Evolutionary conservation across 2,113 vertebrate genomes (phyloP).

Genomic region (Chroicocephalus ridibundus): DNA sequence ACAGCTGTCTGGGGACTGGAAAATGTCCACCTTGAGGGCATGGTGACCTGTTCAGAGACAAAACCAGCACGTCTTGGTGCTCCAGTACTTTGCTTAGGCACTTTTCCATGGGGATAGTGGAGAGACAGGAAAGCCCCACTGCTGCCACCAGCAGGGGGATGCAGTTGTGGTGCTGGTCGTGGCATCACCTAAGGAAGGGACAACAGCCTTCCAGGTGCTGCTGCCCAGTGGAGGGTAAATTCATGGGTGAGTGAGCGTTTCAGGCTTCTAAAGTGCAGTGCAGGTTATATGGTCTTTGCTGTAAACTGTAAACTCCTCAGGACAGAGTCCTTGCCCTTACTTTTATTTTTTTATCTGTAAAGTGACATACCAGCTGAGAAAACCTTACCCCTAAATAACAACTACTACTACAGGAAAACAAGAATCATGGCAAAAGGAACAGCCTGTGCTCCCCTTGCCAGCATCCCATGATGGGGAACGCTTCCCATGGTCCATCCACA

Average conservation of each 20-base stretch:
- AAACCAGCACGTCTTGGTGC: not conserved
- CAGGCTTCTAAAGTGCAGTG: constrained; percentile 69
- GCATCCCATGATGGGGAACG: fast-evolving
- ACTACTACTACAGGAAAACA: not conserved
- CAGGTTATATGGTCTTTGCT: constrained; percentile 60
- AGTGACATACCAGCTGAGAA: not conserved
- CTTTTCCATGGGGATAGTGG: not conserved
- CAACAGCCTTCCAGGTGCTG: not conserved
- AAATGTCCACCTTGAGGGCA: not conserved
- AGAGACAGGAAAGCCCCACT: not conserved
- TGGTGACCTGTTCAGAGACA: not conserved
- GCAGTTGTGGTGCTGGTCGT: not conserved
- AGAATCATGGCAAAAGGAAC: not conserved
- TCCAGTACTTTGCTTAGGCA: constrained; percentile 17
- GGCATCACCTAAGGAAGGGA: not conserved
- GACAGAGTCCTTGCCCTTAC: not conserved
- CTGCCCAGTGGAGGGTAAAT: not conserved
- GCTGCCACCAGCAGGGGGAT: not conserved
- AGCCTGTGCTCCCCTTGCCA: not conserved
- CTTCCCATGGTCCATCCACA: not conserved
- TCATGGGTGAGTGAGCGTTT: not conserved
- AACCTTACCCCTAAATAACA: not conserved
- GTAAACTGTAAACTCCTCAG: constrained; percentile 46
- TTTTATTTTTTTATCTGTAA: not conserved
- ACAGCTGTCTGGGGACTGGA: not conserved